Percentiles rank a stretch among this genome's conserved stretches.
phyloP scores from a whole-genome alignment of 2,888 invertebrate species.

The Heliconius ethilla region DNA sequence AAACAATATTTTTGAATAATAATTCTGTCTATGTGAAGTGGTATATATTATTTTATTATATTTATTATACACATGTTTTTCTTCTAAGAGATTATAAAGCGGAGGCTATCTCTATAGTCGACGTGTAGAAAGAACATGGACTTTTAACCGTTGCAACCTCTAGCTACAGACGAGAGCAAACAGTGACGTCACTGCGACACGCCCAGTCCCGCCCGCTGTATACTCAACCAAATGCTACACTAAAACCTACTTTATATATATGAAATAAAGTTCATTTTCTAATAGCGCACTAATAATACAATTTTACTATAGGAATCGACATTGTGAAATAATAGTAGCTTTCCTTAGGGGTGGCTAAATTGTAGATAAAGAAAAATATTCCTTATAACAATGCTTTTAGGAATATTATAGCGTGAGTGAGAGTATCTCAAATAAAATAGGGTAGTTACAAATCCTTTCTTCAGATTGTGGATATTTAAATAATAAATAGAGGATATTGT shows the following conservation, averaged over 20 bases:
- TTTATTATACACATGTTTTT: too few relatives aligned
- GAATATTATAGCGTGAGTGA: background rate
- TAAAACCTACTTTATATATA: conserved; percentile 28
- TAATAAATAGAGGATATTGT: background rate
- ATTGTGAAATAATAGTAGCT: conserved; percentile 11
- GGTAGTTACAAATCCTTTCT: background rate
- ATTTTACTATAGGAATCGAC: conserved; percentile 12
- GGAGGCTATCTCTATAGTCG: too few relatives aligned
- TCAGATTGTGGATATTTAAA: conserved; percentile 12
- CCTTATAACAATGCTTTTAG: background rate
- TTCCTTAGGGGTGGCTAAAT: conserved; percentile 1
- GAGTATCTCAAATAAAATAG: background rate
- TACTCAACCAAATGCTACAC: conserved; percentile 48
- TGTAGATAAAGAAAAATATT: background rate
- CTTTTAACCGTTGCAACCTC: conserved; percentile 21
- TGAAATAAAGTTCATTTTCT: background rate
- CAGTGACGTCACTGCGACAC: conserved; percentile 65
- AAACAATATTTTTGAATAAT: background rate
- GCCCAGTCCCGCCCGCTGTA: conserved; percentile 72
- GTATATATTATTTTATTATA: background rate
- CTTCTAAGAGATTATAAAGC: too few relatives aligned
- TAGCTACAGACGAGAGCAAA: conserved; percentile 44
- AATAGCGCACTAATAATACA: background rate
- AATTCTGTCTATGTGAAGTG: background rate
- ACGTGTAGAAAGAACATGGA: conserved; percentile 20